These are phyloP conservation scores for Vombatus ursinus DNA, from an alignment of 2,113 vertebrate genomes.

Conservation along the genomic window DNA sequence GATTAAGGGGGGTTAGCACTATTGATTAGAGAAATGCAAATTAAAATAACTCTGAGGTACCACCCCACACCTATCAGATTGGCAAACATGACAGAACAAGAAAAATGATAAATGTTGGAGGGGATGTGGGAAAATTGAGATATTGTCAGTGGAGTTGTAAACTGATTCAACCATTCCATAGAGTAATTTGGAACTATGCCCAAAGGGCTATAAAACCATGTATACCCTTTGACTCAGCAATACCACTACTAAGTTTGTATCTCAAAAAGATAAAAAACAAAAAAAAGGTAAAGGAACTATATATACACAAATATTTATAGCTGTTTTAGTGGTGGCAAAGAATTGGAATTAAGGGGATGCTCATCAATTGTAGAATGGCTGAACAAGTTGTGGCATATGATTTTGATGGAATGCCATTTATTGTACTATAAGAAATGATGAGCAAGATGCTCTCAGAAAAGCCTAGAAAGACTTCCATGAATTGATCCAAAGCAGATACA, in stretches of 20 bases:
- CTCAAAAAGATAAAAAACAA: background rate
- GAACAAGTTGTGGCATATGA: background rate
- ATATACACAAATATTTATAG: background rate
- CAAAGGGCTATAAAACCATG: no score
- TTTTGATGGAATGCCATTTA: background rate
- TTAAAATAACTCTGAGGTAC: background rate
- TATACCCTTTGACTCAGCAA: no score
- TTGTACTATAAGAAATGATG: background rate
- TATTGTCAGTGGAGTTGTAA: no score
- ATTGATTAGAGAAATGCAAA: background rate
- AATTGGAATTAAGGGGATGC: background rate
- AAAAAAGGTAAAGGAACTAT: background rate
- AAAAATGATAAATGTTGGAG: background rate
- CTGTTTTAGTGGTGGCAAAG: background rate
- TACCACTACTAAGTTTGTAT: background rate
- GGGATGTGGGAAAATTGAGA: background rate
- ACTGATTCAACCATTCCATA: no score
- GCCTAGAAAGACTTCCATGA: background rate
- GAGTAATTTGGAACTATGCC: no score
- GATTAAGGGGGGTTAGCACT: background rate
- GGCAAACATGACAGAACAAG: background rate
- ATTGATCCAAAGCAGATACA: no score
- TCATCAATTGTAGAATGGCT: background rate
- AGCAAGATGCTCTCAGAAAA: background rate
- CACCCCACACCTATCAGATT: background rate